Base-by-base conservation (phyloP, 2,797 vertebrate genomes). In the Tympanoctomys barrerae region DNA sequence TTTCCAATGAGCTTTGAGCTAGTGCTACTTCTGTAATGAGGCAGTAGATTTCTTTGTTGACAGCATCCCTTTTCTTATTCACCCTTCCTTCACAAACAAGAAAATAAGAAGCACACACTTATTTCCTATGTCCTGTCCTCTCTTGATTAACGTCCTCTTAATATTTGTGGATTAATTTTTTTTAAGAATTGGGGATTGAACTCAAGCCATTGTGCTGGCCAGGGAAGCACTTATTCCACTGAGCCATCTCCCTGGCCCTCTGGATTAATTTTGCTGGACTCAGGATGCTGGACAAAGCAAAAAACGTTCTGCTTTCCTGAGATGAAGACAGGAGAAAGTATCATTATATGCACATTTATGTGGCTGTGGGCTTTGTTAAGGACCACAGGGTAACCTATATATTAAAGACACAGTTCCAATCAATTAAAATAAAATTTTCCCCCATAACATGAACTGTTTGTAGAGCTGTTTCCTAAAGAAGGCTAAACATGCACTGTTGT, bases 401-500 rank as follows among this genome's bases (percentile, higher is more conserved):
- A 94, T 89, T 86, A 94, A 91, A 95, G 59, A 75, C 68, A 59
- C 4, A 18, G 84, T 94, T 92, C 79, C 64, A 94, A 88, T 96
- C 94, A 92, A 83, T 70, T 93, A 31, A 93, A 87, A 90, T 93
- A 96, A 94, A 93, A 3, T 91, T 95, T 91, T 62, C 68, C 79
- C 91, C 75, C 28, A 54, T 46, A 52, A 39, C 59, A 73, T 89
- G 95, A 96, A 95, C 64, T 24, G 66, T 95, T 87, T 77, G 68
- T 62, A 73, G 86, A 86, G 21, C 85, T 75, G 0, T 93, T 96
- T 97, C 92, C 36, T 39, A 46, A 52, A 90, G 75, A 90, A 77
- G 59, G 64, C 75, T 84, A 86, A 93, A 7, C 31, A 22, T 5
- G n/a, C 11, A 7, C 26, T 39, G 11, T 73, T 24, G 73, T 61